These are phyloP conservation scores for Onthophagus taurus DNA, from an alignment of 1,140 invertebrate genomes.

Conservation along the genomic window DNA sequence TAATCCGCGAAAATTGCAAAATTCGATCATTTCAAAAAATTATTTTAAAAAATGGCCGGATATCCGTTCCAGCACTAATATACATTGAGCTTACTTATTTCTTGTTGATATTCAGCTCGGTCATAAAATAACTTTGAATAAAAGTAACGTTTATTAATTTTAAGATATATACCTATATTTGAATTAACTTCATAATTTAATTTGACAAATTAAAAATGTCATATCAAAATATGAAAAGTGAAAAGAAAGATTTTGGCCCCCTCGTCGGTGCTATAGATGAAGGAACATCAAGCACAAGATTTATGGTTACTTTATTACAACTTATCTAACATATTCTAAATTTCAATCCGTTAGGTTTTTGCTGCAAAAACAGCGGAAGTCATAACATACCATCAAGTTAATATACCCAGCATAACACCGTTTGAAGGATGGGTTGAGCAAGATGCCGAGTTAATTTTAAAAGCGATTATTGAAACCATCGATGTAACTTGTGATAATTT, in stretches of 20 bases:
- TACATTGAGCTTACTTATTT: no score
- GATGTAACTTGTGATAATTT: conserved; percentile 63
- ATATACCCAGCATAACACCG: conserved; percentile 68
- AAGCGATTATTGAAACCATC: conserved; percentile 72
- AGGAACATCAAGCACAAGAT: conserved; percentile 88
- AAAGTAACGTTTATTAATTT: not conserved
- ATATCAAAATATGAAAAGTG: conserved; percentile 14
- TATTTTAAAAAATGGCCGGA: no score
- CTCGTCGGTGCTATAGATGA: conserved; percentile 83
- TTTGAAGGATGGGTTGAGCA: conserved; percentile 78
- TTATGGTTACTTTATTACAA: conserved; percentile 75
- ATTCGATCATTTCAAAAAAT: no score
- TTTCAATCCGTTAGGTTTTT: no score
- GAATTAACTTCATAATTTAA: not conserved
- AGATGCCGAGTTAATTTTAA: conserved; percentile 67
- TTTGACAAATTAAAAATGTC: no score
- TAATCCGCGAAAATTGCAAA: no score
- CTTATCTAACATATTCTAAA: no score
- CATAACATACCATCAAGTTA: conserved; percentile 79
- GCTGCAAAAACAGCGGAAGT: conserved; percentile 75
- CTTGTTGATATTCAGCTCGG: no score
- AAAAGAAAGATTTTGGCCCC: conserved; percentile 29
- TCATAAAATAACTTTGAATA: no score
- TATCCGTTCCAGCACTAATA: no score
- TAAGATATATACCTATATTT: not conserved